Conservation (phyloP, 2,797 vertebrate genomes). For the Neosilurus hyrtlii region DNA sequence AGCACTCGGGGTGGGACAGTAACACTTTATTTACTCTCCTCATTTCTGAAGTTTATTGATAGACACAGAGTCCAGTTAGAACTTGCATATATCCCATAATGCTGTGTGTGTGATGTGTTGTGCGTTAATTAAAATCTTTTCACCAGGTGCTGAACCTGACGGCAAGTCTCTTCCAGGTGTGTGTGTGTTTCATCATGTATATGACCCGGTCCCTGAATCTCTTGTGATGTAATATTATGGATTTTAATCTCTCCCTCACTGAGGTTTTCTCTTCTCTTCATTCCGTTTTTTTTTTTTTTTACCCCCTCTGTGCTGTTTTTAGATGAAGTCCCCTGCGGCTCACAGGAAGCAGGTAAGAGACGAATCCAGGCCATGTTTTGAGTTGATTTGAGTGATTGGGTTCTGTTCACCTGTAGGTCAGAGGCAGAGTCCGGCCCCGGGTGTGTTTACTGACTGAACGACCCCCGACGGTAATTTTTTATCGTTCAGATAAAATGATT, state of each 20-base stretch:
- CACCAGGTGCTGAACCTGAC: slow-evolving; percentile 19
- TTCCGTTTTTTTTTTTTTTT: background rate
- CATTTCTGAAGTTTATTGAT: background rate
- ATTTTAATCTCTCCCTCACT: background rate
- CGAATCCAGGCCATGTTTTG: slow-evolving; percentile 38
- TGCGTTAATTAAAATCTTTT: background rate
- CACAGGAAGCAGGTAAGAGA: slow-evolving; percentile 54
- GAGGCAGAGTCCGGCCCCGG: background rate
- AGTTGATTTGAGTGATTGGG: background rate
- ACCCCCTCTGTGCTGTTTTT: background rate
- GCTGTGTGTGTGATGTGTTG: background rate
- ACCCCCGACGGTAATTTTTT: too few relatives aligned
- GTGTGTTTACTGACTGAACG: background rate
- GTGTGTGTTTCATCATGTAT: slow-evolving; percentile 5
- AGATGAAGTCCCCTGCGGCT: slow-evolving; percentile 38
- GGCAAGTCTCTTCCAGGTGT: slow-evolving; percentile 50
- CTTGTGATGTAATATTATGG: background rate
- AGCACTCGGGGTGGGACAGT: slow-evolving; percentile 60
- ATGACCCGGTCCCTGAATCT: background rate
- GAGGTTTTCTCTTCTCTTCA: background rate
- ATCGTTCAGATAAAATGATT: too few relatives aligned
- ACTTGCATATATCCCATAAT: background rate
- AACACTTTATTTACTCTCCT: background rate
- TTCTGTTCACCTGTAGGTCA: background rate
- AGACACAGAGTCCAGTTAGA: background rate